Evolutionary conservation across 2,888 invertebrate species (phyloP).

Genomic region (Metacarcinus magister): DNA sequence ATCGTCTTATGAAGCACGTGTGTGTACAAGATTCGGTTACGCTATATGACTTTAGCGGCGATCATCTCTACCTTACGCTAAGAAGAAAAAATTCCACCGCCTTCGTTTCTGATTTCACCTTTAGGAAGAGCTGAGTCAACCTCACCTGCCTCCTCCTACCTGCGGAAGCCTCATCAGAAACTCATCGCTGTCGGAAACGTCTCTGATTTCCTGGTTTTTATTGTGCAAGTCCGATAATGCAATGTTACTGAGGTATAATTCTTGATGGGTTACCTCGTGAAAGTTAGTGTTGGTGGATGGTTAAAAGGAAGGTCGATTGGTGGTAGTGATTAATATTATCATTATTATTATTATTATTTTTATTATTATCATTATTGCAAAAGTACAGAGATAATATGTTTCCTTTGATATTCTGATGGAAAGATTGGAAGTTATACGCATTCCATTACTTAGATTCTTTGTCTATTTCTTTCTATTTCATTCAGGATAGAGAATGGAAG

Average conservation of each 20-base stretch:
- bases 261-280: neutral
- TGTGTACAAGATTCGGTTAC: too few species aligned
- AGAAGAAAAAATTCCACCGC: neutral
- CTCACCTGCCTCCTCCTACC: neutral
- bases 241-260: neutral
- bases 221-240: neutral
- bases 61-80: too few species aligned
- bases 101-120: conserved; percentile 28
- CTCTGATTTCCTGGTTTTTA: neutral
- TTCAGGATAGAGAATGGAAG: neutral
- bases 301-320: neutral
- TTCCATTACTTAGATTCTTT: neutral
- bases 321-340: neutral
- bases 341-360: neutral
- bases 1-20: too few species aligned
- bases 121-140: neutral
- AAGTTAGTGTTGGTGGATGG: neutral
- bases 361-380: neutral
- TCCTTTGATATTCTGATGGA: neutral
- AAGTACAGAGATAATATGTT: neutral
- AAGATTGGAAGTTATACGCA: neutral
- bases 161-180: neutral
- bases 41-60: too few species aligned
- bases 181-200: neutral
- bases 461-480: neutral